Base-by-base conservation (phyloP, 1,140 invertebrate species). In the Maniola jurtina region DNA sequence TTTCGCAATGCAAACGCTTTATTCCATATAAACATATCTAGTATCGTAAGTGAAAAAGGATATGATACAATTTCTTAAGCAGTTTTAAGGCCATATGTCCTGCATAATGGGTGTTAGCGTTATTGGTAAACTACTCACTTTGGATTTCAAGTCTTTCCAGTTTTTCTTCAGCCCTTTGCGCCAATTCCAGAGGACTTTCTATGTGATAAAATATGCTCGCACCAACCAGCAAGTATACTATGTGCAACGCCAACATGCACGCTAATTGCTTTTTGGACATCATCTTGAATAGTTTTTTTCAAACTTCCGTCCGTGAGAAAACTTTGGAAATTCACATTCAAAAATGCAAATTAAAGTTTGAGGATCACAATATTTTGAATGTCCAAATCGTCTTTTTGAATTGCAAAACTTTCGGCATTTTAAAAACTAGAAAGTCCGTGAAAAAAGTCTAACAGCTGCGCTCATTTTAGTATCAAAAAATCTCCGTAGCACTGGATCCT, bases 211-310 rank as follows among this genome's bases (percentile, higher is more conserved):
- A 96, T 64, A 96, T 94, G 54, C 93, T 93, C 4, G 95, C 95
- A 11, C 95, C 96, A 61, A 96, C 91, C 73, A 96, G 86, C 61
- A 96, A 87, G 81, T 96, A 96, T 36, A 93, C 92, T 50, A 96
- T 92, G 73, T 96, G 96, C 67, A 96, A 92, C 71, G 94, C 93
- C 71, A 96, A 89, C 85, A 96, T 92, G 57, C 94, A 93, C 48
- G 95, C 92, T 93, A 95, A 94, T 91, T 96, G 94, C 91, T 94
- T 95, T 81, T 95, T 95, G 84, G 95, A 95, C 95, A 96, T 96
- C 91, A 92, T 93, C 79, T 92, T 92, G 86, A 83, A 76, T 76
- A 83, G 74, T 15, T 81, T 77, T 70, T 71, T 16, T 68, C 71
- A 61, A 64, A 66, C 36, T 50, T 47, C 40, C 13, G 11, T 61